phyloP scores from a whole-genome alignment of 2,888 invertebrate genomes.

The Drosophila lacicola region DNA sequence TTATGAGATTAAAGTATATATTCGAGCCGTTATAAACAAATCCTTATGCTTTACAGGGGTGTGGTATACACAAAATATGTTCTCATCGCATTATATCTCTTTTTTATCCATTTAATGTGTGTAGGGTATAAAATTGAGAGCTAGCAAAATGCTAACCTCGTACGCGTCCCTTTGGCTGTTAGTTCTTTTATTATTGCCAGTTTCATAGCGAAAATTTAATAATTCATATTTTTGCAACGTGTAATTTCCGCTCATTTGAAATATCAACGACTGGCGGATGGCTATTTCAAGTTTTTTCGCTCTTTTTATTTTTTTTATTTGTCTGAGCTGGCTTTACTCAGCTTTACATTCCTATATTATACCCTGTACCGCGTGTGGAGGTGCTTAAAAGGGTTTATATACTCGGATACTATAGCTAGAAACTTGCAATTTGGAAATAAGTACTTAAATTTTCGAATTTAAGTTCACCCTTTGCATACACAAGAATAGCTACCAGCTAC shows the following conservation, averaged over 20 bases:
- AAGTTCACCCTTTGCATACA: too few relatives aligned
- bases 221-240: conserved; percentile 65
- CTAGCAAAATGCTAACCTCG: conserved; percentile 6
- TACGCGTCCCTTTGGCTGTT: conserved; percentile 13
- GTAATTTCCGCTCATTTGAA: conserved; percentile 68
- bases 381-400: too few relatives aligned
- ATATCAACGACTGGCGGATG: conserved; percentile 43
- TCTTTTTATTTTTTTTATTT: not conserved
- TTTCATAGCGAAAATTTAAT: conserved; percentile 59
- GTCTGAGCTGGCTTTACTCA: conserved; percentile 9
- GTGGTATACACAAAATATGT: not conserved
- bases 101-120: not conserved
- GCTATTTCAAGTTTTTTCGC: conserved; percentile 13
- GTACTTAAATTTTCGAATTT: too few relatives aligned
- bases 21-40: too few relatives aligned
- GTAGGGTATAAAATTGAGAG: not conserved
- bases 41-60: too few relatives aligned
- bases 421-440: too few relatives aligned
- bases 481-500: too few relatives aligned
- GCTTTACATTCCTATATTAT: conserved; percentile 8
- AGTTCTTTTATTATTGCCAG: conserved; percentile 47
- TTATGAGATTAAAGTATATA: too few relatives aligned
- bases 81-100: not conserved
- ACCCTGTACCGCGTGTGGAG: not conserved
- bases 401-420: too few relatives aligned